Percentiles rank a stretch among this genome's conserved stretches.
phyloP scores from a whole-genome alignment of 2,888 invertebrate species.

The Xylocampa areola region DNA sequence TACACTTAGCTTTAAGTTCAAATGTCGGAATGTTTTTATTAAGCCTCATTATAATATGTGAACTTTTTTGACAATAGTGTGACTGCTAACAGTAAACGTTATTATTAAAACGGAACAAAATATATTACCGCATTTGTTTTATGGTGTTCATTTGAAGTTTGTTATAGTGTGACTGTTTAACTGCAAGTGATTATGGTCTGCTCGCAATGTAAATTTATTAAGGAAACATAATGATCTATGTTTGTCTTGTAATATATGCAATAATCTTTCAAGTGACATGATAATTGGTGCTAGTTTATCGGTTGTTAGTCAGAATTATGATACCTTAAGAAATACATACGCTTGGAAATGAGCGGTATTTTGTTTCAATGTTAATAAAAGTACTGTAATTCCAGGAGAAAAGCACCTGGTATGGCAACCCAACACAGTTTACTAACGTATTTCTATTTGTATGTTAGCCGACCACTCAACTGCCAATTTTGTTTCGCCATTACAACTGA shows the following conservation, averaged over 20 bases:
- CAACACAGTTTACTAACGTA: conserved; percentile 41
- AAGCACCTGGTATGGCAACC: background rate
- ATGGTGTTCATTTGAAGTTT: conserved; percentile 9
- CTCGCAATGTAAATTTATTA: background rate
- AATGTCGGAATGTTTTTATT: conserved; percentile 57
- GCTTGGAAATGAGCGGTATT: no score
- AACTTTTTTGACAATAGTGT: conserved; percentile 44
- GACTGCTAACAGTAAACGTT: conserved; percentile 40
- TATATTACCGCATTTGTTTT: conserved; percentile 9
- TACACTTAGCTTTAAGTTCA: conserved; percentile 65
- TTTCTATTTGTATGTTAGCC: conserved; percentile 34
- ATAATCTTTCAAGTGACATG: background rate
- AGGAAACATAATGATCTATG: no score
- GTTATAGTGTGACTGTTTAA: conserved; percentile 9
- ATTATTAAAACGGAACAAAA: conserved; percentile 31
- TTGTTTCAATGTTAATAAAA: conserved; percentile 24
- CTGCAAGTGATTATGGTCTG: background rate
- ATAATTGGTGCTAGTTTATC: conserved; percentile 15
- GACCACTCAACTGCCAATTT: conserved; percentile 46
- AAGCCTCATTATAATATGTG: conserved; percentile 46
- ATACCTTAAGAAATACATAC: background rate
- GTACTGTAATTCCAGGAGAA: conserved; percentile 3
- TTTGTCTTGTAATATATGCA: no score
- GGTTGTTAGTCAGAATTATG: conserved; percentile 12
- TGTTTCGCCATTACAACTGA: conserved; percentile 36